Conservation (phyloP, 2,888 invertebrate genomes). For the Crepidodera aurea region DNA sequence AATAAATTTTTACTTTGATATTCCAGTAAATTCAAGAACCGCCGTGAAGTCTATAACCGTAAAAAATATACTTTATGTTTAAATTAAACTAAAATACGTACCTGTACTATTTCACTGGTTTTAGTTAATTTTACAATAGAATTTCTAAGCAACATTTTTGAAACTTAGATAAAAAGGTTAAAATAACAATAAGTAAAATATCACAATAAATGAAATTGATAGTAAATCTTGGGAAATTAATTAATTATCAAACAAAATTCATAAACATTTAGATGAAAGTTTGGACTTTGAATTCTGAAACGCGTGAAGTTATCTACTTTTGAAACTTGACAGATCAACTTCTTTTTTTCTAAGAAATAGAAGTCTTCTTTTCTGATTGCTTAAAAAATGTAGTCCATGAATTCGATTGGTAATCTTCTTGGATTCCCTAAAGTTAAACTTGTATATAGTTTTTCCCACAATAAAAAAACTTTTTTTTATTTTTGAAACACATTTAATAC, state of each 20-base stretch:
- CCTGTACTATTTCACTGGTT: constrained; percentile 1
- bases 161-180: not conserved
- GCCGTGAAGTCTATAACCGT: constrained; percentile 41
- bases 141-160: constrained; percentile 10
- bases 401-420: no score
- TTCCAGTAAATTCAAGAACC: constrained; percentile 91
- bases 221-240: not conserved
- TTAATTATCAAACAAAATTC: not conserved
- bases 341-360: no score
- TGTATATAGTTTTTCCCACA: no score
- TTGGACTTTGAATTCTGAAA: constrained; percentile 14
- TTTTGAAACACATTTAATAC: no score
- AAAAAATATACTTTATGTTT: not conserved
- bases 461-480: no score
- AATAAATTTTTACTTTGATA: constrained; percentile 96
- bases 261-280: not conserved
- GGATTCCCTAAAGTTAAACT: no score
- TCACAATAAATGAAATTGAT: not conserved
- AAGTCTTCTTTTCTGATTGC: no score
- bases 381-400: no score
- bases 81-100: constrained; percentile 12
- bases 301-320: no score
- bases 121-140: not conserved
- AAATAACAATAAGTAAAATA: not conserved
- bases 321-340: no score